Evolutionary conservation across 1,140 invertebrate genomes (phyloP).

Genomic region (Elymnias hypermnestra): DNA sequence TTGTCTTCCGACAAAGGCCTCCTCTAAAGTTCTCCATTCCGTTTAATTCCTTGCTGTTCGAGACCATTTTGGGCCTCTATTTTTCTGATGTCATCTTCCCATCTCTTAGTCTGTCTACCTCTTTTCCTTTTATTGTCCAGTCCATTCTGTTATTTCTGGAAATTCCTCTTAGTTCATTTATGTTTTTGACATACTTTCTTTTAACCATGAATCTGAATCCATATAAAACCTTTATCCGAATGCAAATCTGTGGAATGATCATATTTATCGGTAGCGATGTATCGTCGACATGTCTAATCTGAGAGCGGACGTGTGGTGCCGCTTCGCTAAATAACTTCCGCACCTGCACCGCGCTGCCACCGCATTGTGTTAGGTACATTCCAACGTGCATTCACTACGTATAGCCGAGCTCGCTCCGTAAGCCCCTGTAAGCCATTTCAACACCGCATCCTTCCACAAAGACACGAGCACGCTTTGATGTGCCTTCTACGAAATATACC

Average conservation of each 20-base stretch:
- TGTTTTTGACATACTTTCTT: too few relatives aligned
- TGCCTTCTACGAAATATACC: not conserved
- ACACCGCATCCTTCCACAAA: not conserved
- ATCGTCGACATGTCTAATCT: slow-evolving; percentile 30
- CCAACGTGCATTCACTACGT: slow-evolving; percentile 14
- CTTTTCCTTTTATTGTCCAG: too few relatives aligned
- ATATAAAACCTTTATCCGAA: too few relatives aligned
- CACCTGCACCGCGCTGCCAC: slow-evolving; percentile 15
- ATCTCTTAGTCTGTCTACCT: too few relatives aligned
- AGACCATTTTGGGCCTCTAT: too few relatives aligned
- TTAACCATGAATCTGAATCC: too few relatives aligned
- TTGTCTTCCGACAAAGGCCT: too few relatives aligned
- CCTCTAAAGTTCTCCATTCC: too few relatives aligned
- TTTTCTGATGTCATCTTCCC: too few relatives aligned
- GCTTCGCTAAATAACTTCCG: slow-evolving; percentile 50
- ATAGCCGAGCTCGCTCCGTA: slow-evolving; percentile 4
- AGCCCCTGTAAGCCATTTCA: slow-evolving; percentile 3
- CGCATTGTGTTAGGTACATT: slow-evolving; percentile 14
- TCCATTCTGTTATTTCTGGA: too few relatives aligned
- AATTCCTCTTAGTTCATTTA: too few relatives aligned
- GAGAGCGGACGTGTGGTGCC: slow-evolving; percentile 32
- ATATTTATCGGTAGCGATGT: slow-evolving; percentile 11
- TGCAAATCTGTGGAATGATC: not conserved
- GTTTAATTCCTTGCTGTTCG: too few relatives aligned
- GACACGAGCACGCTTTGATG: slow-evolving; percentile 2